Percentiles rank a stretch among this genome's conserved stretches.
Evolutionary conservation across 2,113 vertebrate species (phyloP).

Genomic region (Riparia riparia): DNA sequence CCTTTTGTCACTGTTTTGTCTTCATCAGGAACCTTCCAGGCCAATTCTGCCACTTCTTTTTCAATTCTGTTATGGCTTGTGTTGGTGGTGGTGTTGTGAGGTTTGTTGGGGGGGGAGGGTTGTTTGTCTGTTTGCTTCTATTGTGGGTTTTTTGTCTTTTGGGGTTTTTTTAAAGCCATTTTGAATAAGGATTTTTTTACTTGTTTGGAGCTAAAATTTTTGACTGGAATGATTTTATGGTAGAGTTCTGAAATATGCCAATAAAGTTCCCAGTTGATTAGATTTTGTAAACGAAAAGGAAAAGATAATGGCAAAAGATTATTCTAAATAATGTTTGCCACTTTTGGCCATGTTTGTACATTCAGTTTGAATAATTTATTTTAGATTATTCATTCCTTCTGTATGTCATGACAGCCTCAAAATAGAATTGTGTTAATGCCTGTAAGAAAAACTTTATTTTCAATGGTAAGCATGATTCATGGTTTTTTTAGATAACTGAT

Average conservation of each 20-base stretch:
- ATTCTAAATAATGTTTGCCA: not conserved
- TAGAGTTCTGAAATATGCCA: not conserved
- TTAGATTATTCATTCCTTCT: not conserved
- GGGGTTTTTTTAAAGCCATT: not conserved
- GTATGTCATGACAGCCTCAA: not conserved
- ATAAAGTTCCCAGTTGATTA: not conserved
- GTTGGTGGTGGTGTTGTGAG: not conserved
- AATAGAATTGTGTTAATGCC: not conserved
- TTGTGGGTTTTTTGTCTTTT: not conserved
- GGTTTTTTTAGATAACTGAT: not conserved
- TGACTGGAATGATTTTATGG: not conserved
- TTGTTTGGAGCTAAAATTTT: not conserved
- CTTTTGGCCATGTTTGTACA: not conserved
- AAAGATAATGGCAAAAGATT: not conserved
- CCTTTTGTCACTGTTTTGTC: conserved; percentile 47
- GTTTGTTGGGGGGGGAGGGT: accelerated
- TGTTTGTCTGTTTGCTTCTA: not conserved
- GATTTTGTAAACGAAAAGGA: not conserved
- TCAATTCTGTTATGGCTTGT: not conserved
- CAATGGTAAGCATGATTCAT: not conserved
- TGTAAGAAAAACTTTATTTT: not conserved
- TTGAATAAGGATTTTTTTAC: not conserved
- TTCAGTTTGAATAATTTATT: not conserved
- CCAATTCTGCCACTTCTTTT: not conserved
- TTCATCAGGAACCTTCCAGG: not conserved